Conservation (phyloP, 2,888 invertebrate species). For the Lydus trimaculatus region DNA sequence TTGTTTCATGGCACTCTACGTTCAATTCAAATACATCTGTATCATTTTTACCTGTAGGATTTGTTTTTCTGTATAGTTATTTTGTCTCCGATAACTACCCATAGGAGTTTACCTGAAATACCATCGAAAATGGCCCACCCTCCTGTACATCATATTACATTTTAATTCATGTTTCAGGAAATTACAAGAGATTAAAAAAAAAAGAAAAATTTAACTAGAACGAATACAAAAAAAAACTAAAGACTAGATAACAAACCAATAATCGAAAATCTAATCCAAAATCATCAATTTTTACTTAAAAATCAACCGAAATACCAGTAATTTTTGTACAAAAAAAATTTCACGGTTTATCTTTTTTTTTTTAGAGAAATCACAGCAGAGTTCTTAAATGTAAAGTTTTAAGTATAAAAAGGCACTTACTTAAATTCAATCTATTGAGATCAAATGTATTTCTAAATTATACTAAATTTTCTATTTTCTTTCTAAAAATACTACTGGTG, state of each 20-base stretch:
- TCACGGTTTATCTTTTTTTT: slow-evolving; percentile 20
- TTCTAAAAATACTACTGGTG: slow-evolving; percentile 26
- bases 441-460: slow-evolving; percentile 14
- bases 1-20: too few relatives aligned
- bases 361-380: slow-evolving; percentile 34
- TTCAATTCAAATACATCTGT: too few relatives aligned
- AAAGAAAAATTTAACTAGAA: slow-evolving; percentile 26
- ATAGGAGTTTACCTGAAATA: too few relatives aligned
- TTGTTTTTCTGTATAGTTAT: too few relatives aligned
- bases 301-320: slow-evolving; percentile 21
- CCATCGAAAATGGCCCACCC: too few relatives aligned
- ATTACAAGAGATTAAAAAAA: background rate
- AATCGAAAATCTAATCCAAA: slow-evolving; percentile 39
- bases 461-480: slow-evolving; percentile 9
- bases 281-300: background rate
- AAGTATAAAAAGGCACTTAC: background rate
- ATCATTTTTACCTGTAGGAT: too few relatives aligned
- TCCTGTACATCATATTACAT: slow-evolving; percentile 20
- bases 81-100: too few relatives aligned
- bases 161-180: background rate
- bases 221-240: slow-evolving; percentile 43
- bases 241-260: slow-evolving; percentile 56
- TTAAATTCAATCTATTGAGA: slow-evolving; percentile 20
- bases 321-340: slow-evolving; percentile 22
- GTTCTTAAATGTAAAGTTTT: slow-evolving; percentile 27